Evolutionary conservation across 2,888 invertebrate species (phyloP), one percentile per base, ranked within the genome.

Genomic region (Macaria notata): DNA sequence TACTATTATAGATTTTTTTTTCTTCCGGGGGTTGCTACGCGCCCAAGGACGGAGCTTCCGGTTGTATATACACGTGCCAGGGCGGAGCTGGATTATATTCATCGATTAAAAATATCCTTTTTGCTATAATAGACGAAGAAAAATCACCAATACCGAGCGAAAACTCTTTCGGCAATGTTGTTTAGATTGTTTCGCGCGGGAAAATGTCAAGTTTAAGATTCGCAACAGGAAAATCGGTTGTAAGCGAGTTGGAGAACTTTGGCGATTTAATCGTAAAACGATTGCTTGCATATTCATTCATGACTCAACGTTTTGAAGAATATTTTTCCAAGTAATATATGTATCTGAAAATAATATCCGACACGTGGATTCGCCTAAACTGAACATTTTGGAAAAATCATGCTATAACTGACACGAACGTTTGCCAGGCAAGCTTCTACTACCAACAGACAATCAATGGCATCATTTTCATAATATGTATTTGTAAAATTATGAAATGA

Each of bases 1-100:
- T 71, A 72, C 71, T 79, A 76, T 79, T 86, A 86, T 87, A 86
- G 86, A 87, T 87, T 87, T 87, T 86, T 81, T 77, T 79, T 77
- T 76, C 76, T 76, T 76, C 75, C 75, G 77, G 78, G 19, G 82
- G 84, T 83, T 81, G 84, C 81, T 75, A 82, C 76, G 83, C 78
- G 69, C 77, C 76, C 86, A 84, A 86, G 86, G 87, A 76, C 84
- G 80, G 59, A 63, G 75, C 81, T 84, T 83, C 84, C 84, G 81
- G 78, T 75, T 74, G 74, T 77, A 69, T 71, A 66, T 81, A 81
- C 78, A 81, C 82, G 83, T 79, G 81, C 73, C 66, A 46, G 61
- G 63, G 63, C 42, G 61, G 71, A 69, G 66, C 54, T 68, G 68
- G 67, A 71, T 71, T 72, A 72, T 77, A 73, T 77, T 76, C 73